Evolutionary conservation across 2,888 invertebrate species (phyloP), one percentile per base, ranked within the genome.

Genomic region (Gnatocerus cornutus): DNA sequence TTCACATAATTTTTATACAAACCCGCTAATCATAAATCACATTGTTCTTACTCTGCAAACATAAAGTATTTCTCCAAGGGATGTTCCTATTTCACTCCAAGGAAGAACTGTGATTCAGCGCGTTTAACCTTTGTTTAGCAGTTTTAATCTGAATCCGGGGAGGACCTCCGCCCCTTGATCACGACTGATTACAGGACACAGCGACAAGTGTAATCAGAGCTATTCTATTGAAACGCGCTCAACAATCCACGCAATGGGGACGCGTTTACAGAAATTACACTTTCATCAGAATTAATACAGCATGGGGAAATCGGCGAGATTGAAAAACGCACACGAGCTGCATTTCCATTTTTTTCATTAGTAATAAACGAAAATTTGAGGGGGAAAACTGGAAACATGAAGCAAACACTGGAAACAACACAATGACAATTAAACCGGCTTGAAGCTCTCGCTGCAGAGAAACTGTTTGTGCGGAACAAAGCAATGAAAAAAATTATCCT

Each of bases 111-210:
- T 62, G 62, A 62, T 73, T 69, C 73, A 72, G 74, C 74, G 69
- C 78, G 76, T 77, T 81, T 82, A 81, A 82, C 83, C 82, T 83
- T 83, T 82, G 82, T 82, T 82, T 78, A 79, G 77, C 72, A 77
- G 77, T 82, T 83, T 82, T 82, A 83, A 83, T 83, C 81, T 82
- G 76, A 78, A 73, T 74, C 76, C 75, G 74, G 78, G 82, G 78
- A 75, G 78, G 79, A 71, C 74, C 62, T 39, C 62, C 45, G 13
- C n/a, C 65, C 69, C 65, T 45, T 58, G 75, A 76, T 76, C 71
- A 76, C 73, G 64, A 72, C 72, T 78, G 78, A 79, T 80, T 78
- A 78, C 77, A 77, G 78, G 76, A 79, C 77, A 74, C 77, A 79
- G 69, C 73, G 80, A 81, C 81, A 81, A 81, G 78, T 79, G 79